These are phyloP conservation scores for Ditylenchus weischeri DNA, from an alignment of 2,888 invertebrate species.

Conservation along the genomic window DNA sequence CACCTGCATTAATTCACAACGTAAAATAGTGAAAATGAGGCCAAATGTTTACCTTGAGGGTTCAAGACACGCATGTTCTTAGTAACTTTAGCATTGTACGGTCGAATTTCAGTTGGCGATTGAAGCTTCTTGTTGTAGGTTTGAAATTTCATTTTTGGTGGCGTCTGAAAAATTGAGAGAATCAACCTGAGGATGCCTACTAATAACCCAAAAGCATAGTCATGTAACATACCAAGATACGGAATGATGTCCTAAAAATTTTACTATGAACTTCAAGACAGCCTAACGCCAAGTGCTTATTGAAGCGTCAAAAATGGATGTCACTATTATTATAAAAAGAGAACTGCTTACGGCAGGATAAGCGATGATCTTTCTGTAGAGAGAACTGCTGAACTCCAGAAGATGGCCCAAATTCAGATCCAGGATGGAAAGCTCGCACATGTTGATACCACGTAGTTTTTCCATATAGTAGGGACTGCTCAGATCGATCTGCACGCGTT, in stretches of 20 bases:
- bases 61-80: constrained; percentile 89
- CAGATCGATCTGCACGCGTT: constrained; percentile 57
- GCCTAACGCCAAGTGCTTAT: too few species aligned
- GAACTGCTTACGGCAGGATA: constrained; percentile 73
- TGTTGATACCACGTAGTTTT: constrained; percentile 79
- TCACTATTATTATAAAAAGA: too few species aligned
- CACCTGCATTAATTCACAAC: constrained; percentile 70
- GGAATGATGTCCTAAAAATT: constrained; percentile 78
- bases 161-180: constrained; percentile 62
- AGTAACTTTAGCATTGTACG: constrained; percentile 86
- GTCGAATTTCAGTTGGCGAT: constrained; percentile 82
- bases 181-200: too few species aligned
- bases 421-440: constrained; percentile 70
- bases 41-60: constrained; percentile 71
- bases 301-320: too few species aligned
- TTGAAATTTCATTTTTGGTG: constrained; percentile 88
- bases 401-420: constrained; percentile 90
- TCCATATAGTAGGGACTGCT: constrained; percentile 82
- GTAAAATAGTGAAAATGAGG: background rate
- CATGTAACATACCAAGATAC: constrained; percentile 71
- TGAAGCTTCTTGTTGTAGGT: constrained; percentile 72
- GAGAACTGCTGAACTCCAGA: constrained; percentile 75
- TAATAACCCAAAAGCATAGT: too few species aligned
- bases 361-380: constrained; percentile 84
- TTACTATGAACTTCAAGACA: background rate